Evolutionary conservation across 2,113 vertebrate species (phyloP), one percentile per base, ranked within the genome.

Genomic region (Hypanus sabinus): DNA sequence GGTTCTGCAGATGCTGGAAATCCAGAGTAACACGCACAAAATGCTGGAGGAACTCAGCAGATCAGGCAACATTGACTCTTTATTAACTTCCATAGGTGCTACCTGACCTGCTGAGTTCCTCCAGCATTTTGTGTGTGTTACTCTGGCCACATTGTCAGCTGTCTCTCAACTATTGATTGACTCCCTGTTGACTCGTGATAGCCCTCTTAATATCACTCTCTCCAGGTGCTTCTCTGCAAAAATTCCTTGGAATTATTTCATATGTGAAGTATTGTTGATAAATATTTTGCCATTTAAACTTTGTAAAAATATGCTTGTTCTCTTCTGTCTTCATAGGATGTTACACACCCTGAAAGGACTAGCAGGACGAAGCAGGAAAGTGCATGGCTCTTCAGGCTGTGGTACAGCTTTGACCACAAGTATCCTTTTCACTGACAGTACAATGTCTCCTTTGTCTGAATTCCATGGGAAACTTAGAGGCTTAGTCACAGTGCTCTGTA

Each of bases 371-470:
- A 98, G 94, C 98, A 99, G 95, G 99, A 99, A 96, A 99, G 99
- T 2, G 99, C 98, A 0, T 99, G 98, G 99, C 97, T 99, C 83
- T 99, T 99, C 97, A 97, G 98, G 94, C 96, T 99, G 2, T 99
- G 99, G 99, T 99, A 99, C 94, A 98, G 97, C 94, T 99, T 99
- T 96, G 99, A 99, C 95, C 99, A 99, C 95, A 99, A 99, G 99
- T 99, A 99, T 99, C 99, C 98, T 99, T 98, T 96, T 94, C 80
- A 7, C 68, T 71, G 70, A 36, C 68, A 30, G 73, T 55, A 22
- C 73, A 94, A 94, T 55, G 16, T 30, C n/a, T 30, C n/a, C 60
- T 90, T 88, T 88, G 81, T 85, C 81, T 24, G 83, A 57, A 16
- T 62, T 18, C n/a, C 85, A 90, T 18, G 16, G 85, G 30, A 6